These are phyloP conservation scores for Tragopan temminckii DNA, from an alignment of 2,797 vertebrate species.

Conservation along the genomic window DNA sequence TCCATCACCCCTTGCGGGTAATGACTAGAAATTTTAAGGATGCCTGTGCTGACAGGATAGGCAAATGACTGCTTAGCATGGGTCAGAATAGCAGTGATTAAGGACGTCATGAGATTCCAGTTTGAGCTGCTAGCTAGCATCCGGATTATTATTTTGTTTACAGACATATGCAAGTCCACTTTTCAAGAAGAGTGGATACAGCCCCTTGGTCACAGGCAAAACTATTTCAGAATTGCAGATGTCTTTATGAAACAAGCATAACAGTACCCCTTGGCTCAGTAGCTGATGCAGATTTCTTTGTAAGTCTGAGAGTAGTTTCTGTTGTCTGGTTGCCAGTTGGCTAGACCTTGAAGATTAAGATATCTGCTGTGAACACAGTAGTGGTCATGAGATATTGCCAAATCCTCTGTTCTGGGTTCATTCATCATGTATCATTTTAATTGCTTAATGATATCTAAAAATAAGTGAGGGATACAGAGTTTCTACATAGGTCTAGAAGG, in stretches of 20 bases:
- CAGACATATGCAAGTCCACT: background rate
- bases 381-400: constrained; percentile 20
- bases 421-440: constrained; percentile 54
- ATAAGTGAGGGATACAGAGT: background rate
- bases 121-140: background rate
- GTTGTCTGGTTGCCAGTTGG: constrained; percentile 70
- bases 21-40: background rate
- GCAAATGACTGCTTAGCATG: background rate
- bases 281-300: background rate
- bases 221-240: constrained; percentile 11
- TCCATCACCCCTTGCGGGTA: background rate
- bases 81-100: background rate
- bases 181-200: background rate
- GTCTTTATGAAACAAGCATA: constrained; percentile 13
- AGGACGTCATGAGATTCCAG: background rate
- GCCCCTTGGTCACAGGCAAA: background rate
- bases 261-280: constrained; percentile 35
- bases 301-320: constrained; percentile 45
- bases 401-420: constrained; percentile 44
- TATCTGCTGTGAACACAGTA: constrained; percentile 60
- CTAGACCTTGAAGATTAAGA: constrained; percentile 68
- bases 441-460: constrained; percentile 44
- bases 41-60: background rate
- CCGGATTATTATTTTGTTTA: background rate
- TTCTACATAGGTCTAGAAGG: background rate